A percentile compares a stretch with the other conserved stretches of the same genome.
Conservation (phyloP, 2,888 invertebrate species). For the Luperina nickerlii region DNA sequence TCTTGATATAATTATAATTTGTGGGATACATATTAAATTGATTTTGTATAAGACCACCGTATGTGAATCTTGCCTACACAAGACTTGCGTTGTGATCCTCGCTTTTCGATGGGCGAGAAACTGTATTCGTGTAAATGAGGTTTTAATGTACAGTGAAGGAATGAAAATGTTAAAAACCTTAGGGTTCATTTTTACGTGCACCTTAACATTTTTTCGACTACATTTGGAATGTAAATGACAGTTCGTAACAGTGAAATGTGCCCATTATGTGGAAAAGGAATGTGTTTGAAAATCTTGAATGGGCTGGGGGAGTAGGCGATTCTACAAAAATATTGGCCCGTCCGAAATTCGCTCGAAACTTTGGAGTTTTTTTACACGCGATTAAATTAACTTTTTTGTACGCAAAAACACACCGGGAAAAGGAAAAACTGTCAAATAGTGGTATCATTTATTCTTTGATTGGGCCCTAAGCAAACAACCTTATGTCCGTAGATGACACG, state of each 20-base stretch:
- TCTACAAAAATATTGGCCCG: no score
- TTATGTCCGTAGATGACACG: no score
- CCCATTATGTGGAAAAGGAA: neutral
- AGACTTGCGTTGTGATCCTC: neutral
- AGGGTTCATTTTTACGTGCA: neutral
- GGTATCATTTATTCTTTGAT: no score
- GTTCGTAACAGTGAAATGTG: neutral
- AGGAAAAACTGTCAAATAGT: no score
- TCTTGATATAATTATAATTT: conserved; percentile 42
- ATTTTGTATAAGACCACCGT: conserved; percentile 20
- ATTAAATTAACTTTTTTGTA: no score
- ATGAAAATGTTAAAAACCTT: neutral
- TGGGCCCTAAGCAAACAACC: no score
- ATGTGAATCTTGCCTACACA: neutral
- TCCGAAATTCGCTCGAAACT: no score
- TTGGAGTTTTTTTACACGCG: no score
- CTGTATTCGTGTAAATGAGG: neutral
- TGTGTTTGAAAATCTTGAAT: neutral
- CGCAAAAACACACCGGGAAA: no score
- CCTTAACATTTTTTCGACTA: neutral
- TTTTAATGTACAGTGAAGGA: neutral
- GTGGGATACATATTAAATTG: neutral
- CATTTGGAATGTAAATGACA: neutral
- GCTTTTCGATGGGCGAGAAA: neutral
- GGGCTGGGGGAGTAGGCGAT: no score